phyloP scores from a whole-genome alignment of 1,140 invertebrate species.

The Schlechtendalia chinensis region DNA sequence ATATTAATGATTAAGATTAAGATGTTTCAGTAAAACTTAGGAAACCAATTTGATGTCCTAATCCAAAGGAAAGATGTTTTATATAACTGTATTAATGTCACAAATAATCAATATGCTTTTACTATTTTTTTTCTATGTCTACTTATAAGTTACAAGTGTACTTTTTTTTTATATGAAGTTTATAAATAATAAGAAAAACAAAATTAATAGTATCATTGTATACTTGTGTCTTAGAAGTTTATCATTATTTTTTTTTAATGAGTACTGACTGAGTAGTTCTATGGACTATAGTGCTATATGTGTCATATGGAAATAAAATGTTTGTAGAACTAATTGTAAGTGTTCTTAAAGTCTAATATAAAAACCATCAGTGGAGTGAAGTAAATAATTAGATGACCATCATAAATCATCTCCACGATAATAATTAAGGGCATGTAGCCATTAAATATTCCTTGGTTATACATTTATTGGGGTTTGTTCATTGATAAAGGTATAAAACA shows the following conservation, averaged over 20 bases:
- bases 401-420: background rate
- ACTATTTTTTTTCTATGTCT: slow-evolving; percentile 10
- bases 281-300: background rate
- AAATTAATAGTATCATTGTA: background rate
- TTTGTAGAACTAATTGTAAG: too few relatives aligned
- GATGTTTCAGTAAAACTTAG: background rate
- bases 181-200: background rate
- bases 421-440: too few relatives aligned
- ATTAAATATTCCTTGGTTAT: too few relatives aligned
- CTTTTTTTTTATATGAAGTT: slow-evolving; percentile 12
- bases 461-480: too few relatives aligned
- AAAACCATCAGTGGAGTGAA: too few relatives aligned
- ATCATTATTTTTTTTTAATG: background rate
- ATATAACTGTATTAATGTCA: background rate
- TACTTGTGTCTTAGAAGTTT: background rate
- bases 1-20: background rate
- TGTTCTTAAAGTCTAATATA: too few relatives aligned
- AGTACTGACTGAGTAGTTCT: background rate
- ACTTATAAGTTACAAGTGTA: background rate
- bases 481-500: too few relatives aligned
- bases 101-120: slow-evolving; percentile 10
- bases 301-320: too few relatives aligned
- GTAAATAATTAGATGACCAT: too few relatives aligned
- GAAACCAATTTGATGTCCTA: background rate
- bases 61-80: background rate